These are phyloP conservation scores for Calephelis nemesis DNA, from an alignment of 1,140 invertebrate genomes.

Conservation along the genomic window DNA sequence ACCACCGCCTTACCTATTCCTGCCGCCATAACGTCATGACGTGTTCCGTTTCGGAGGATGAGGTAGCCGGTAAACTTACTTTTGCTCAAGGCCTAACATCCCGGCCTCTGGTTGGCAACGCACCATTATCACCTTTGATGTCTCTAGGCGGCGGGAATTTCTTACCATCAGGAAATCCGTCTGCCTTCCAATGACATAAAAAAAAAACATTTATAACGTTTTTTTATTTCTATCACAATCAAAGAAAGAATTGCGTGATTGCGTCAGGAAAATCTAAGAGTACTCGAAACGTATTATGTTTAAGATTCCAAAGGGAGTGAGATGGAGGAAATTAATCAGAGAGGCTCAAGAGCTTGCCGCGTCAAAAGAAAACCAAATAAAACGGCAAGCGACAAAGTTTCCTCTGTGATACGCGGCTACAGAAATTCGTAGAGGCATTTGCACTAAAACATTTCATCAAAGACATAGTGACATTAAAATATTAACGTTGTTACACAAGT, in stretches of 20 bases:
- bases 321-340: slow-evolving; percentile 67
- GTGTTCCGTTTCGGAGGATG: too few species aligned
- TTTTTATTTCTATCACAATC: too few species aligned
- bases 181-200: too few species aligned
- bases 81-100: too few species aligned
- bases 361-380: slow-evolving; percentile 78
- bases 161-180: too few species aligned
- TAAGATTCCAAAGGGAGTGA: slow-evolving; percentile 31
- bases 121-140: too few species aligned
- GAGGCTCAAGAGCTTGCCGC: slow-evolving; percentile 67
- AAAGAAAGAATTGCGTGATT: slow-evolving; percentile 4
- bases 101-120: too few species aligned
- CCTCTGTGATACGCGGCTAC: slow-evolving; percentile 27
- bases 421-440: slow-evolving; percentile 38
- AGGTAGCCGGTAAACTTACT: too few species aligned
- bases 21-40: too few species aligned
- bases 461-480: background rate
- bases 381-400: slow-evolving; percentile 78
- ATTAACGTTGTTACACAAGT: too few species aligned
- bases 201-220: background rate
- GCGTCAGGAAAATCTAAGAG: slow-evolving; percentile 18
- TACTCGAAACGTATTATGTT: slow-evolving; percentile 19
- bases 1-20: too few species aligned
- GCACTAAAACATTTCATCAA: background rate
- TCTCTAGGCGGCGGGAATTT: too few species aligned